Conservation (phyloP, 2,888 invertebrate genomes). For the Digitonthophagus gazella region DNA sequence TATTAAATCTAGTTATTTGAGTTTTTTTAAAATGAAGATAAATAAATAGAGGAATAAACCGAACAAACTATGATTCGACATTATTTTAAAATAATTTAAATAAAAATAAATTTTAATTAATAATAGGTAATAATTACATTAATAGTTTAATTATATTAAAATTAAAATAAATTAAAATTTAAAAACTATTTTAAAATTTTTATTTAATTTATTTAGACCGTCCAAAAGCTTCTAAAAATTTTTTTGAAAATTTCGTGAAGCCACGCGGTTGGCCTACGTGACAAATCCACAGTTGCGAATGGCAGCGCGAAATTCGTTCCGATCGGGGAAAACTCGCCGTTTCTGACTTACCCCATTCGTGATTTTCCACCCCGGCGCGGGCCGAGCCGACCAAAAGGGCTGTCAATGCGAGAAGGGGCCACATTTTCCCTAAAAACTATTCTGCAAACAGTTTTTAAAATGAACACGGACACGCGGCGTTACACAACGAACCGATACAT, state of each 20-base stretch:
- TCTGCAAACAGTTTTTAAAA: conserved; percentile 5
- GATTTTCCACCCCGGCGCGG: conserved; percentile 33
- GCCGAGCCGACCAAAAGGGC: conserved; percentile 34
- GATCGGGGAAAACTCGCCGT: conserved; percentile 28
- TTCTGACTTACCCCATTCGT: conserved; percentile 45
- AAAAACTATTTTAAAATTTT: conserved; percentile 1
- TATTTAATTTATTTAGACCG: conserved; percentile 7
- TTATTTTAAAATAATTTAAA: too few species aligned
- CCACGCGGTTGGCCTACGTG: conserved; percentile 37
- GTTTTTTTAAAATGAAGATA: too few species aligned
- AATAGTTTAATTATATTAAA: conserved; percentile 2
- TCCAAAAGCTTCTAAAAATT: background rate
- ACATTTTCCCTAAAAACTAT: conserved; percentile 35
- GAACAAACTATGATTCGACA: too few species aligned
- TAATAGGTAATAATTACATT: too few species aligned
- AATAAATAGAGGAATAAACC: too few species aligned
- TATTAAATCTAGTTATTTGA: too few species aligned
- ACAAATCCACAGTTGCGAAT: conserved; percentile 34
- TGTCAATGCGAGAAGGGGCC: conserved; percentile 40
- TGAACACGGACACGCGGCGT: conserved; percentile 19
- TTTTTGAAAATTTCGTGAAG: background rate
- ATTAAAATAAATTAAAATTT: background rate
- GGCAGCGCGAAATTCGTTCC: conserved; percentile 39
- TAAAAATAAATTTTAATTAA: too few species aligned
- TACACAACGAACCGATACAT: conserved; percentile 32